Evolutionary conservation across 1,140 invertebrate genomes (phyloP).

Genomic region (Bombus fervidus): DNA sequence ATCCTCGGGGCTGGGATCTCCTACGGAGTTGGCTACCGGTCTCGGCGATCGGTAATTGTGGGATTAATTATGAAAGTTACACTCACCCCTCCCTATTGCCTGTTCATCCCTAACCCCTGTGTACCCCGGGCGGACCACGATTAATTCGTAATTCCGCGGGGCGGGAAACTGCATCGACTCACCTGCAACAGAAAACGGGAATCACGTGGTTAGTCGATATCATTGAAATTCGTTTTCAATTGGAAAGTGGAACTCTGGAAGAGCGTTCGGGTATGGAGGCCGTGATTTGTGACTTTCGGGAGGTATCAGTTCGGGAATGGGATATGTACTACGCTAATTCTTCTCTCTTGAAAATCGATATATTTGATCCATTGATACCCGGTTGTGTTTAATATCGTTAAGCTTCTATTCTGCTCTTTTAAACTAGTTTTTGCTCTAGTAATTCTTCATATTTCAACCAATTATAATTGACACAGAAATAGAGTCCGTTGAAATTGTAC

Average conservation of each 20-base stretch:
- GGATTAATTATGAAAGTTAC: conserved; percentile 75
- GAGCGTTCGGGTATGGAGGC: neutral
- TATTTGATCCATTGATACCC: neutral
- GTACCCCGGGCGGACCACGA: conserved; percentile 18
- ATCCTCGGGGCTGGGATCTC: conserved; percentile 63
- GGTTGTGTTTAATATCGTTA: too few species aligned
- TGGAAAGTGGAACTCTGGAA: neutral
- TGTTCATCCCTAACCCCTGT: neutral
- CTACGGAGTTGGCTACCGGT: conserved; percentile 53
- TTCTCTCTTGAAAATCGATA: neutral
- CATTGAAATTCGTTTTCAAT: neutral
- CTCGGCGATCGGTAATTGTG: conserved; percentile 73
- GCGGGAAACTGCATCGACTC: conserved; percentile 44
- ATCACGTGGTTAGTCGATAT: conserved; percentile 45
- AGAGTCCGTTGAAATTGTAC: too few species aligned
- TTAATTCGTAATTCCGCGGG: conserved; percentile 60
- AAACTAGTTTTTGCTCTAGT: too few species aligned
- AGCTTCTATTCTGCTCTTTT: too few species aligned
- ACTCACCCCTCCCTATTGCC: conserved; percentile 21
- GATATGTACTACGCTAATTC: neutral
- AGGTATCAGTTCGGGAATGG: neutral
- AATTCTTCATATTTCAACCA: too few species aligned
- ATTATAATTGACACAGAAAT: too few species aligned
- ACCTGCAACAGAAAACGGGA: conserved; percentile 64
- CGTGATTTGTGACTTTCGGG: neutral